Evolutionary conservation across 2,888 invertebrate genomes (phyloP), one percentile per base, ranked within the genome.

Genomic region (Melitaea athalia): DNA sequence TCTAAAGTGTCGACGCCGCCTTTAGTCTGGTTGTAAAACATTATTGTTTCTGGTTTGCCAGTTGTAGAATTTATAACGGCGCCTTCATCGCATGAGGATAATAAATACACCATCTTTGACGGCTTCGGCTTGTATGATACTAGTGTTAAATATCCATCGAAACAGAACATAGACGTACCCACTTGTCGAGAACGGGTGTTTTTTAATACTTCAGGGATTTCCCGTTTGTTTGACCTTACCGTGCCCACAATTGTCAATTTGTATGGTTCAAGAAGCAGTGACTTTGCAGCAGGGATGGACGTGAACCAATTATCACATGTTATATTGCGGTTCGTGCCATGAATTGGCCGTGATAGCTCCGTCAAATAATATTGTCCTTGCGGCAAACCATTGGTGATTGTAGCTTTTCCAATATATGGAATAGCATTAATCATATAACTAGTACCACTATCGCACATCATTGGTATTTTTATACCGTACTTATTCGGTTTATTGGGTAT

Each of bases 171-270:
- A 4, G 75, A 81, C 42, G 76, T 79, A 72, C 74, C 77, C 31
- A 70, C 80, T 71, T 60, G 33, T 55, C 77, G 57, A 17, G 72
- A 69, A 5, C 71, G 63, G 8, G 17, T 59, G 33, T 76, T 77
- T 66, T 76, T 76, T 53, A 78, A n/a, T 64, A 77, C 72, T 57
- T 75, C 73, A 12, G 76, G 77, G 38, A 85, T 85, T 69, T 85
- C 80, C 53, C 74, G 64, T 74, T 83, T 81, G 71, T 82, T 83
- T 67, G 77, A 75, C 57, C 80, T 47, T 53, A 81, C 53, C 38
- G 81, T 82, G 14, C 79, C 79, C 17, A 79, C 69, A n/a, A 80
- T 52, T 4, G 79, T 80, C 59, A 81, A 55, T 63, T 79, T 79
- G 62, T 81, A 81, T n/a, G 80, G 81, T 42, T 74, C 67, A 60